Conservation (phyloP, 2,113 vertebrate species). For the Microcebus tavaratra region DNA sequence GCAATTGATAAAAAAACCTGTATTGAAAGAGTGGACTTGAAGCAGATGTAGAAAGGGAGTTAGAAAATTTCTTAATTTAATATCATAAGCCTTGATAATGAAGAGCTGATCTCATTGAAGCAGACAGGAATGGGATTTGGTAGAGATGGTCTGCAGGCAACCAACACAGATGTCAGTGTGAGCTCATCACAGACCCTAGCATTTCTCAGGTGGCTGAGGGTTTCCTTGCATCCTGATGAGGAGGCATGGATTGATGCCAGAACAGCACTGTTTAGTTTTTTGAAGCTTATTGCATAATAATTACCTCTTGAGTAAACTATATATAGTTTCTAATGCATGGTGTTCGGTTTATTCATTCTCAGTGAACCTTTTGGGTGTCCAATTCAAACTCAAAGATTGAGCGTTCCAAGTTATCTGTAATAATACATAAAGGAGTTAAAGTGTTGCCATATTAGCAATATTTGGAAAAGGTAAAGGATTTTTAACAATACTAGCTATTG, state of each 20-base stretch:
- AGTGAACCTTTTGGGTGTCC: not conserved
- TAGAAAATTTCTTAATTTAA: slow-evolving; percentile 28
- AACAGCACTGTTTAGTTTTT: not conserved
- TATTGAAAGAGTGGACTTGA: not conserved
- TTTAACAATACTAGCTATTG: not conserved
- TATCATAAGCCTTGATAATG: not conserved
- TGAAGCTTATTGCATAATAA: not conserved
- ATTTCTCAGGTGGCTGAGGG: not conserved
- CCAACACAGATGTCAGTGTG: not conserved
- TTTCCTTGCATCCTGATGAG: not conserved
- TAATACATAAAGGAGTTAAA: not conserved
- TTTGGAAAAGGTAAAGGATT: slow-evolving; percentile 8
- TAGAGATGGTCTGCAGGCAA: not conserved
- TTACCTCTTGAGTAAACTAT: not conserved
- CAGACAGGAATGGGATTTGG: not conserved
- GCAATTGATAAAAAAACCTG: not conserved
- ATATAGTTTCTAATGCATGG: not conserved
- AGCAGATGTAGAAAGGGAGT: not conserved
- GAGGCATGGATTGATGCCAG: not conserved
- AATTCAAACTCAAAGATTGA: not conserved
- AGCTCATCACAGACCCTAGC: not conserved
- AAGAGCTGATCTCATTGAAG: not conserved
- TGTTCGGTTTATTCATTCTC: not conserved
- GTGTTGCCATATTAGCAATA: not conserved
- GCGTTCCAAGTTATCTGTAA: not conserved